Percentiles rank a stretch among this genome's conserved stretches.
Conservation (phyloP, 1,140 invertebrate species). For the Pissodes strobi region DNA sequence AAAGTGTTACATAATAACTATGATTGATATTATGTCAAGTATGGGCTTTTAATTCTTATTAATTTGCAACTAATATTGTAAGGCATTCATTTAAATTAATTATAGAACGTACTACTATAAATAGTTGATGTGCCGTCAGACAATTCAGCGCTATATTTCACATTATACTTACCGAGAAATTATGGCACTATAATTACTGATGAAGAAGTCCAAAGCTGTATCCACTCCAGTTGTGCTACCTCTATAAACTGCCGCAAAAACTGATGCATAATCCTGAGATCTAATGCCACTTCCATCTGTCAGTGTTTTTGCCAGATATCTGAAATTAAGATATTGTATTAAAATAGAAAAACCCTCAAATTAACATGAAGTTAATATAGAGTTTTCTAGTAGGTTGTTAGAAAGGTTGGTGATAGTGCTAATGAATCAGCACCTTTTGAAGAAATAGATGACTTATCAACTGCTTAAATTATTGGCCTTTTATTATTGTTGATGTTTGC, state of each 20-base stretch:
- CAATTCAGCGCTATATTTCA: no score
- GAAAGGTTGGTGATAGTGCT: background rate
- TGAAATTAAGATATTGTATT: conserved; percentile 2
- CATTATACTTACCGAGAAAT: background rate
- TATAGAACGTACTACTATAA: no score
- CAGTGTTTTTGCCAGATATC: conserved; percentile 29
- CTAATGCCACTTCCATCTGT: conserved; percentile 49
- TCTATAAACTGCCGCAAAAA: conserved; percentile 56
- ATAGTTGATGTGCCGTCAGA: no score
- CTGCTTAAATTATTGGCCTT: no score
- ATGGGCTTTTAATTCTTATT: no score
- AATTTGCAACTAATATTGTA: no score
- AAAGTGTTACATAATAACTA: no score
- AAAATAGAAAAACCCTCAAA: background rate
- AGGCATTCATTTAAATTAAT: no score
- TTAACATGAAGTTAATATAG: no score
- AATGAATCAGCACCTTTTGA: background rate
- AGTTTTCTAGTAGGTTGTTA: background rate
- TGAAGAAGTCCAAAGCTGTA: conserved; percentile 58
- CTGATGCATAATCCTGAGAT: conserved; percentile 55
- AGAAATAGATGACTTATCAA: background rate
- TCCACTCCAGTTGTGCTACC: conserved; percentile 56
- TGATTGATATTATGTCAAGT: no score
- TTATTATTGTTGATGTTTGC: no score
- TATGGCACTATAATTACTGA: conserved; percentile 9